Conservation (phyloP, 2,888 invertebrate genomes). For the Halocaridina rubra region DNA sequence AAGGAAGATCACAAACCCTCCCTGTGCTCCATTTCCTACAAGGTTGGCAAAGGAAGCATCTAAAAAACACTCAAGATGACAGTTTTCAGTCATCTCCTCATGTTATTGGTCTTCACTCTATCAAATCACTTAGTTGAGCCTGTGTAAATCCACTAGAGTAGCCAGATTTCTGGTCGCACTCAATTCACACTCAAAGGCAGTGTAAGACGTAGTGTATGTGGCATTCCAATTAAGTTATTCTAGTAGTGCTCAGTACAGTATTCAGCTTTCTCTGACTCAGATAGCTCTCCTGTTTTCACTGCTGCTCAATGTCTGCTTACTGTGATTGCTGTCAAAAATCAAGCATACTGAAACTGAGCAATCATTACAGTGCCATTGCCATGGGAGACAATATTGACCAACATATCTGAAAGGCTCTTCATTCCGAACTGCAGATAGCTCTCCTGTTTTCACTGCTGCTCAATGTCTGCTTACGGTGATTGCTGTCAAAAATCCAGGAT, state of each 20-base stretch:
- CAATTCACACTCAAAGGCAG: neutral
- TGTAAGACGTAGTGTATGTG: neutral
- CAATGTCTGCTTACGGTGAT: too few relatives aligned
- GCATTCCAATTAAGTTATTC: neutral
- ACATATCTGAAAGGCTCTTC: neutral
- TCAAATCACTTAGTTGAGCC: neutral
- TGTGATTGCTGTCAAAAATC: neutral
- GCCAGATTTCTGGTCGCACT: neutral
- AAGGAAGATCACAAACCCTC: neutral
- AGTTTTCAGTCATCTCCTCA: neutral
- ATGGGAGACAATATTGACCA: neutral
- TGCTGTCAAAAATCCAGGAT: too few relatives aligned
- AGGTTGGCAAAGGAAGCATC: neutral
- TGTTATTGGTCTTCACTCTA: neutral
- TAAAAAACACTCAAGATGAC: neutral
- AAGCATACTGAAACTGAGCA: neutral
- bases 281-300: neutral
- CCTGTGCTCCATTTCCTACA: neutral
- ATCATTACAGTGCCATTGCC: neutral
- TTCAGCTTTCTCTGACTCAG: neutral
- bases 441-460: too few relatives aligned
- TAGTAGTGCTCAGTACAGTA: neutral
- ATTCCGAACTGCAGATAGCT: neutral
- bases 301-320: neutral
- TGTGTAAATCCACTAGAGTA: neutral